Base-by-base conservation (phyloP, 1,140 invertebrate genomes). In the Diuraphis noxia region DNA sequence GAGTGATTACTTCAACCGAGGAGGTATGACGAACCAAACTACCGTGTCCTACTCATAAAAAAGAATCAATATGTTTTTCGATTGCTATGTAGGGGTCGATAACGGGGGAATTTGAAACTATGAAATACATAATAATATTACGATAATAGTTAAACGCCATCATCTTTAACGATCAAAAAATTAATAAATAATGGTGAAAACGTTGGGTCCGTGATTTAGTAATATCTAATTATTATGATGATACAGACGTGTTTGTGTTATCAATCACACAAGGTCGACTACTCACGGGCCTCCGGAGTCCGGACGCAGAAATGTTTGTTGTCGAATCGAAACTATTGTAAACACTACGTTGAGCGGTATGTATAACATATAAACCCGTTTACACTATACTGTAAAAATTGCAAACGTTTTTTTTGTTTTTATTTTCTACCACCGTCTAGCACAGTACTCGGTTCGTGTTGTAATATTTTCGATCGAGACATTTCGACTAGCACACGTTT, bases 401-500 rank as follows among this genome's bases (percentile, higher is more conserved):
- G 21, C 21, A 23, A 79, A 79, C 34, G 38, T 40, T 81, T 38
- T 34, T 40, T 72, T 4, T 10, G 41, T 21, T n/a, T n/a, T n/a
- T 38, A 23, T 38, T 38, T 25, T 81, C 23, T 17, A 38, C 21
- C 38, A 86, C 17, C 46, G 84, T 36, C 23, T 30, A n/a, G 30
- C 7, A 34, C 40, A 38, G 38, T 30, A 40, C 34, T 86, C 21
- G 21, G n/a, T 23, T 30, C 25, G 10, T n/a, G 56, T 72, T n/a
- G 17, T 72, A n/a, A n/a, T n/a, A n/a, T 5, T 72, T 72, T 72
- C 56, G 56, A n/a, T 72, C 56, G 13, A 72, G 13, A 13, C 30
- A 72, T 72, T n/a, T 72, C 17, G 56, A 72, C 56, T 72, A n/a
- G n/a, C 56, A 88, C 87, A 56, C 38, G 49, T 87, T 56, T 36